phyloP scores from a whole-genome alignment of 2,113 vertebrate genomes.

The Misgurnus anguillicaudatus region DNA sequence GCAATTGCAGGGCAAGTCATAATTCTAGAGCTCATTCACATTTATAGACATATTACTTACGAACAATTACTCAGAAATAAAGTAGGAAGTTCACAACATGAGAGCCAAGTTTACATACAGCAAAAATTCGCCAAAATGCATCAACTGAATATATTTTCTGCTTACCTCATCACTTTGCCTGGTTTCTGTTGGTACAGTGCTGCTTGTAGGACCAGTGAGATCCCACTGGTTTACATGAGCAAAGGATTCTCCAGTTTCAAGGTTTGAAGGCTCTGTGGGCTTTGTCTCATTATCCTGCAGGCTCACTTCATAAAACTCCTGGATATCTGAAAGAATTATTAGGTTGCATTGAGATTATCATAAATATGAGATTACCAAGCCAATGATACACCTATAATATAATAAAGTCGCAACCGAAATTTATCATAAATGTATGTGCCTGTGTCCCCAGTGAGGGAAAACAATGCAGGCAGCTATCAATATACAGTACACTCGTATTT shows the following conservation, averaged over 20 bases:
- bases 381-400: neutral
- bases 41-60: neutral
- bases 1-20: neutral
- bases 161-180: slow-evolving; percentile 78
- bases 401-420: neutral
- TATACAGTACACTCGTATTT: too few species aligned
- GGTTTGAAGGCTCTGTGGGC: slow-evolving; percentile 64
- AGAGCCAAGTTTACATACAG: neutral
- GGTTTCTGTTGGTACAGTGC: slow-evolving; percentile 78
- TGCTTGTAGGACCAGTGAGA: slow-evolving; percentile 79
- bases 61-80: neutral
- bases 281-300: slow-evolving; percentile 82
- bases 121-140: neutral
- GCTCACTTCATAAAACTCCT: slow-evolving; percentile 90
- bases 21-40: neutral
- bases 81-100: neutral
- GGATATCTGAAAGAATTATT: slow-evolving; percentile 77
- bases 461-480: too few species aligned
- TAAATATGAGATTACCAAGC: neutral
- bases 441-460: too few species aligned
- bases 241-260: slow-evolving; percentile 71
- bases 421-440: too few species aligned
- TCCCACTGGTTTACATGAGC: slow-evolving; percentile 82
- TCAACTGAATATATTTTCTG: neutral
- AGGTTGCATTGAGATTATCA: neutral